A percentile compares a stretch with the other conserved stretches of the same genome.
These are phyloP conservation scores for Trogon melanurus DNA, from an alignment of 2,113 vertebrate species.

Conservation along the genomic window DNA sequence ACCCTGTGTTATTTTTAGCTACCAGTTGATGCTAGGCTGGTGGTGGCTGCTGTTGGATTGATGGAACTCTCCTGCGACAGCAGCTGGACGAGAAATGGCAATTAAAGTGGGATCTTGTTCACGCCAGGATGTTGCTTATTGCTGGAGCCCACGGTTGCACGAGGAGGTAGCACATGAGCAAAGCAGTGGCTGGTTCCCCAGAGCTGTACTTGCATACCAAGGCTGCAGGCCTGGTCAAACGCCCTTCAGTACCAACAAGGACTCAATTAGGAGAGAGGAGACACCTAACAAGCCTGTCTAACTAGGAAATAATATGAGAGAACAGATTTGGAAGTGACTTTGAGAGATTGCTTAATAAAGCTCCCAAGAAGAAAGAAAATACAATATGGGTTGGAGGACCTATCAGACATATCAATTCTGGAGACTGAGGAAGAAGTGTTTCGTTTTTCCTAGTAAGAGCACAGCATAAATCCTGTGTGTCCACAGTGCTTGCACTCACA, in stretches of 20 bases:
- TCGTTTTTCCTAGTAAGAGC: neutral
- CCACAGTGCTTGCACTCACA: neutral
- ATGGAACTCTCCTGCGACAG: neutral
- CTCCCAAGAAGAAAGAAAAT: neutral
- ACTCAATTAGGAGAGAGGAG: neutral
- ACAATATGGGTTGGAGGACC: neutral
- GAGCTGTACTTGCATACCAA: rapidly evolving
- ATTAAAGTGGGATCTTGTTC: neutral
- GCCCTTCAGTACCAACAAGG: neutral
- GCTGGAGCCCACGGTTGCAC: neutral
- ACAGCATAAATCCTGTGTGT: neutral
- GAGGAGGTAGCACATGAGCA: rapidly evolving
- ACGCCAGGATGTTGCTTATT: neutral
- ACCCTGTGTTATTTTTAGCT: slow-evolving; percentile 5
- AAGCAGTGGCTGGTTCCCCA: neutral
- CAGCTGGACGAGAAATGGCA: neutral
- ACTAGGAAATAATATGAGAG: neutral
- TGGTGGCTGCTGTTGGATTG: neutral
- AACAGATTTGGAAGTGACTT: neutral
- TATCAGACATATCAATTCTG: neutral
- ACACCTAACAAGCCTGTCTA: neutral
- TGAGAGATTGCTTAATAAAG: neutral
- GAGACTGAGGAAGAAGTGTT: neutral
- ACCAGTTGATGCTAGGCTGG: neutral
- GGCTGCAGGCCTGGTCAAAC: neutral